These are phyloP conservation scores for Cygnus atratus DNA, from an alignment of 2,113 vertebrate genomes.

Conservation along the genomic window DNA sequence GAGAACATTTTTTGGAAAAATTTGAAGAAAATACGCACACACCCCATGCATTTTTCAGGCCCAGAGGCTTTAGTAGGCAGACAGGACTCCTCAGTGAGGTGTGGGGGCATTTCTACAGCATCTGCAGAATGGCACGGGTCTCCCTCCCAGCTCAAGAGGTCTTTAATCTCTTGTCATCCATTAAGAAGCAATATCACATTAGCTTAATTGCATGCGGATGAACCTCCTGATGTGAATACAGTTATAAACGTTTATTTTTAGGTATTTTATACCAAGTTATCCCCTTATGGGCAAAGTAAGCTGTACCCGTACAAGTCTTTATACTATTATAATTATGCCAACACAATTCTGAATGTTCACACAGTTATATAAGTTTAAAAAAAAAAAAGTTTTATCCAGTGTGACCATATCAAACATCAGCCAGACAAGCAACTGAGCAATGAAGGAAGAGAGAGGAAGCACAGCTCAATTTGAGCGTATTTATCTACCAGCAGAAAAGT, in stretches of 20 bases:
- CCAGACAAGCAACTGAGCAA: constrained; percentile 25
- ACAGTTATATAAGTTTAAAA: not conserved
- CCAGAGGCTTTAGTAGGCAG: not conserved
- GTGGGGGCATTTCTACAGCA: not conserved
- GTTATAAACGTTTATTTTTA: not conserved
- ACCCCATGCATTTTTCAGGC: not conserved
- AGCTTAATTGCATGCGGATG: not conserved
- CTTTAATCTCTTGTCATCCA: not conserved
- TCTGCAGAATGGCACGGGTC: not conserved
- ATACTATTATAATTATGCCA: not conserved
- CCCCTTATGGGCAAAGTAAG: not conserved
- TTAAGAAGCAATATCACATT: not conserved
- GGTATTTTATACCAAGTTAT: not conserved
- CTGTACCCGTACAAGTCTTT: not conserved
- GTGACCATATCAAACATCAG: not conserved
- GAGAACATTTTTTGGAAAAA: not conserved
- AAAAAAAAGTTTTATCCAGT: not conserved
- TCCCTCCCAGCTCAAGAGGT: not conserved
- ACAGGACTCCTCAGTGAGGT: not conserved
- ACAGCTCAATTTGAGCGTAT: constrained; percentile 4
- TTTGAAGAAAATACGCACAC: not conserved
- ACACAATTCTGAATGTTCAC: not conserved
- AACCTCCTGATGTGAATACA: not conserved
- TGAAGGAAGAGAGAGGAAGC: constrained; percentile 25
- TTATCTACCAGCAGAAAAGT: constrained; percentile 36